Evolutionary conservation across 2,888 invertebrate species (phyloP).

Genomic region (Andrena praecox): DNA sequence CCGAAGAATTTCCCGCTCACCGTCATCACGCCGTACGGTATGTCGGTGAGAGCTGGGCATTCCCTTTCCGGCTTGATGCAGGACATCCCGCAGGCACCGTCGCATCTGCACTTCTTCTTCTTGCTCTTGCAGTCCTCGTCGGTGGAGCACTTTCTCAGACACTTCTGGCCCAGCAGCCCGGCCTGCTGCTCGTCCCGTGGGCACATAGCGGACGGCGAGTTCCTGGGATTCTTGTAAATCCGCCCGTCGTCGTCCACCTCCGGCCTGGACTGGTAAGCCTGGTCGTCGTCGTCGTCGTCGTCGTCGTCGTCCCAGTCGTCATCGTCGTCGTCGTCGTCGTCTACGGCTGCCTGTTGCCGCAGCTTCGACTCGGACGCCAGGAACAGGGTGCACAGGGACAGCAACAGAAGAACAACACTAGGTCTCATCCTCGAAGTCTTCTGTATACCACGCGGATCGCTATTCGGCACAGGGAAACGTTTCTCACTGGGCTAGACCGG

Average conservation of each 20-base stretch:
- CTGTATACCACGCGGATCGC: background rate
- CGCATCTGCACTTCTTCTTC: slow-evolving; percentile 98
- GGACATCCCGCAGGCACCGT: slow-evolving; percentile 98
- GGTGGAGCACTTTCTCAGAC: slow-evolving; percentile 95
- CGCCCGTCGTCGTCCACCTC: slow-evolving; percentile 92
- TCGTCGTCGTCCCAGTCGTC: slow-evolving; percentile 79
- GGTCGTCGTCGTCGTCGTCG: slow-evolving; percentile 85
- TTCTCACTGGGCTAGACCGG: background rate
- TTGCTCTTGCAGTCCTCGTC: slow-evolving; percentile 98
- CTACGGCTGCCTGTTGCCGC: slow-evolving; percentile 78
- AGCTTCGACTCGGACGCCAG: slow-evolving; percentile 80
- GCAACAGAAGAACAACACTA: slow-evolving; percentile 71
- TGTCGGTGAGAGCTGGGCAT: slow-evolving; percentile 92
- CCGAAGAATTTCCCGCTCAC: slow-evolving; percentile 93
- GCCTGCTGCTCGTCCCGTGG: slow-evolving; percentile 95
- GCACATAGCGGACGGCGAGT: slow-evolving; percentile 94
- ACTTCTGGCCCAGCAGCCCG: slow-evolving; percentile 92
- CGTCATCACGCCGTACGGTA: slow-evolving; percentile 91
- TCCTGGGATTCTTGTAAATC: slow-evolving; percentile 94
- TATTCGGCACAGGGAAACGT: background rate
- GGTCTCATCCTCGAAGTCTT: slow-evolving; percentile 76
- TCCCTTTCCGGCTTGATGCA: slow-evolving; percentile 99
- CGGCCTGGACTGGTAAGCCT: slow-evolving; percentile 81
- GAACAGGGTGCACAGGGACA: slow-evolving; percentile 76
- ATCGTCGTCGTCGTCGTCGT: slow-evolving; percentile 81